Evolutionary conservation across 2,113 vertebrate genomes (phyloP).

Genomic region (Peromyscus maniculatus): DNA sequence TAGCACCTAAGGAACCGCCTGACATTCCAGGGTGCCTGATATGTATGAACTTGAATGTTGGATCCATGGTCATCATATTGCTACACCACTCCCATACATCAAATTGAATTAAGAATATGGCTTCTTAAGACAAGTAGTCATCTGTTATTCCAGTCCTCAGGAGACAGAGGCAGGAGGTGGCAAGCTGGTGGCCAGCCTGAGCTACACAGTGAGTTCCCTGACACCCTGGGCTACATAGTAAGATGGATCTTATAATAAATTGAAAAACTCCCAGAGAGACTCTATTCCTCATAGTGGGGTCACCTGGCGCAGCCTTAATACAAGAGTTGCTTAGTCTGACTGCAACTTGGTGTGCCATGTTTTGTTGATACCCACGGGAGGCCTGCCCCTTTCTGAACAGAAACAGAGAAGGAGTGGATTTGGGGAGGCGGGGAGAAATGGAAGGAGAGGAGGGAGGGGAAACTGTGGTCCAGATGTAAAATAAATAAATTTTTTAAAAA

Average conservation of each 20-base stretch:
- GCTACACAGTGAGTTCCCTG: not conserved
- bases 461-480: not conserved
- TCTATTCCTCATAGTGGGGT: not conserved
- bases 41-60: not conserved
- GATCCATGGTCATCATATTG: not conserved
- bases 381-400: not conserved
- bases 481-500: not conserved
- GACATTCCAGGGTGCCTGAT: not conserved
- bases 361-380: not conserved
- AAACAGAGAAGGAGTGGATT: not conserved
- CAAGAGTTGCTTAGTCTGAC: not conserved
- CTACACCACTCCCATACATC: not conserved
- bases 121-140: not conserved
- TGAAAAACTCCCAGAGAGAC: not conserved
- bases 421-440: no score
- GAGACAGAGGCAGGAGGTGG: not conserved
- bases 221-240: not conserved
- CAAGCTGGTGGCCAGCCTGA: not conserved
- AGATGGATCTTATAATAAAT: not conserved
- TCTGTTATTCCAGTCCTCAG: not conserved
- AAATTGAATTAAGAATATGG: constrained; percentile 25
- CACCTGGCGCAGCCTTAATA: not conserved
- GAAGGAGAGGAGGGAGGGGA: not conserved
- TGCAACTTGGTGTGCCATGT: not conserved
- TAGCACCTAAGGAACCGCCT: not conserved